These are phyloP conservation scores for Thymelicus lineola DNA, from an alignment of 2,888 invertebrate species.

Conservation along the genomic window DNA sequence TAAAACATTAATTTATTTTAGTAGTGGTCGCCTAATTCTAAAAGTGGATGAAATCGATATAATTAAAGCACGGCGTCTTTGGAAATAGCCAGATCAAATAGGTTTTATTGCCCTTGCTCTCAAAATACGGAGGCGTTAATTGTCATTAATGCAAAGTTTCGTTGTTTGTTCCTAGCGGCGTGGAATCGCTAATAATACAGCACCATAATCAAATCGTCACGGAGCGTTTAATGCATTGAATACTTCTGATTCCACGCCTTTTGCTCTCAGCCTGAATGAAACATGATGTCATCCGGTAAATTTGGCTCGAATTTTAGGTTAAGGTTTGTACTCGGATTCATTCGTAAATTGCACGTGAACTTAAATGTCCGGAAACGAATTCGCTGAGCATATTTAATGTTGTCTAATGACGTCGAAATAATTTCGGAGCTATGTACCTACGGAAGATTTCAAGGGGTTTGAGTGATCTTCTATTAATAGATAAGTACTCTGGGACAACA, in stretches of 20 bases:
- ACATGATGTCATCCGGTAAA: conserved; percentile 42
- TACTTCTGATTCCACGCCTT: conserved; percentile 51
- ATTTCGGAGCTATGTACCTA: conserved; percentile 1
- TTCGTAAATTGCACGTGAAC: conserved; percentile 29
- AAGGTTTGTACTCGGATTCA: conserved; percentile 19
- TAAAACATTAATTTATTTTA: too few relatives aligned
- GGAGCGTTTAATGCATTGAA: conserved; percentile 53
- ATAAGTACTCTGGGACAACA: not conserved
- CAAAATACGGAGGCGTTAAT: conserved; percentile 16
- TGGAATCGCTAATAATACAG: conserved; percentile 68
- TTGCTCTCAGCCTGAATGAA: conserved; percentile 50
- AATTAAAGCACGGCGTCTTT: not conserved
- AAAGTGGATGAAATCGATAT: conserved; percentile 23
- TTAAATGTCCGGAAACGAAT: conserved; percentile 24
- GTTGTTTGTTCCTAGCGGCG: conserved; percentile 52
- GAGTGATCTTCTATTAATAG: not conserved
- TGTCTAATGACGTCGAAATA: conserved; percentile 10
- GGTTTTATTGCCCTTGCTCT: not conserved
- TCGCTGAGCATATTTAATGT: conserved; percentile 13
- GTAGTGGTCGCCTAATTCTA: not conserved
- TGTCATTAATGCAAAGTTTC: conserved; percentile 47
- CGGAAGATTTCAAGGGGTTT: not conserved
- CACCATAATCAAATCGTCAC: conserved; percentile 60
- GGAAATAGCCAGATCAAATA: conserved; percentile 13
- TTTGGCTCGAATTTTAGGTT: conserved; percentile 20